These are phyloP conservation scores for Leucozona laternaria DNA, from an alignment of 2,888 invertebrate species.

Conservation along the genomic window DNA sequence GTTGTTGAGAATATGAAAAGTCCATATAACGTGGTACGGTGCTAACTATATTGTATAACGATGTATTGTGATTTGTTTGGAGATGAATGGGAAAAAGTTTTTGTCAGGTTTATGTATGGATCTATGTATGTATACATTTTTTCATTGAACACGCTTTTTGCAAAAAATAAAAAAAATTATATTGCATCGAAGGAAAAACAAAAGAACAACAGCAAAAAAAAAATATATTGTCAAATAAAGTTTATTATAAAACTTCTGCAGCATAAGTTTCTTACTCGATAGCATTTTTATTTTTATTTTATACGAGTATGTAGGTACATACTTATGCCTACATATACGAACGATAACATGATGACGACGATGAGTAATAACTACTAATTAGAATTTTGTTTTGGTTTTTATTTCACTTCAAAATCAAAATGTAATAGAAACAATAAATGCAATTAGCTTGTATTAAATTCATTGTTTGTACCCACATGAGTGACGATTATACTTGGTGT, in stretches of 20 bases:
- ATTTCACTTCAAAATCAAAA: not conserved
- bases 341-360: not conserved
- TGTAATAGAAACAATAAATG: no score
- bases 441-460: no score
- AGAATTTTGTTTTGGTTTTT: not conserved
- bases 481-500: no score
- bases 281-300: not conserved
- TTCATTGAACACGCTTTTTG: not conserved
- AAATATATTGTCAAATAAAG: slow-evolving; percentile 3
- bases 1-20: not conserved
- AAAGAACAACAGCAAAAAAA: not conserved
- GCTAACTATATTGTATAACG: not conserved
- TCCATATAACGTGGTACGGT: not conserved
- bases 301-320: no score
- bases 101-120: not conserved
- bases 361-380: not conserved
- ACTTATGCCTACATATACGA: no score
- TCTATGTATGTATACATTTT: not conserved
- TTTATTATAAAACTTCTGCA: slow-evolving; percentile 43
- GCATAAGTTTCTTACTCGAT: not conserved
- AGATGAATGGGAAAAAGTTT: not conserved
- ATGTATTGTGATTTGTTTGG: not conserved
- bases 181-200: slow-evolving; percentile 34
- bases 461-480: no score
- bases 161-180: not conserved